Base-by-base conservation (phyloP, 2,888 invertebrate species). In the Cecidostiba fungosa region DNA sequence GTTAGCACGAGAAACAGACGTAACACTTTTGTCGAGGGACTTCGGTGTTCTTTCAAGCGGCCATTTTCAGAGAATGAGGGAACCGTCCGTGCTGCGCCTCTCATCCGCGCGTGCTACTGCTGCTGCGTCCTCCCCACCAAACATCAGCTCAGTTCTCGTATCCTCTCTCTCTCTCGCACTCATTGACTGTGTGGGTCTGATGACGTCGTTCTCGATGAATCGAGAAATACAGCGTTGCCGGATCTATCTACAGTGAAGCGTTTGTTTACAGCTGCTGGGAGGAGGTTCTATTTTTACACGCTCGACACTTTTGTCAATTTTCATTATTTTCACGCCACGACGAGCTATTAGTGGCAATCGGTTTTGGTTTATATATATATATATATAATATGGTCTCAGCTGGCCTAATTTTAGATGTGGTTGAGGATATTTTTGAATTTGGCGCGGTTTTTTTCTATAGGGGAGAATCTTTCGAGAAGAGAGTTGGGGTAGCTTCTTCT, bases 41-140 rank as follows among this genome's bases (percentile, higher is more conserved):
- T 66, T 66, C 66, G 23, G n/a, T 66, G 76, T 79, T 89, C 72
- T 69, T 89, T 91, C 85, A 92, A 89, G 91, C 91, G 88, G 92
- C 92, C 92, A 92, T 92, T 90, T 92, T 92, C 88, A 90, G 54
- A 74, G 78, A 82, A 78, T 85, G 78, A 80, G 62, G 23, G 72
- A 23, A 59, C 6, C n/a, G 54, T 43, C 12, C 16, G 36, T 16
- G 43, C 36, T 10, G 26, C 39, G 43, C 23, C 70, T 2, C 26
- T 32, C 43, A 81, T 29, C 36, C 66, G 26, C n/a, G 29, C 14
- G 12, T 6, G 19, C 16, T 12, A 14, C 1, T 12, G 4, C 50
- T 23, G 5, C n/a, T n/a, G n/a, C n/a, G n/a, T 26, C n/a, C 32
- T 29, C 54, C 43, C 43, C 54, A 3, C 81, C 23, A 1, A 12